These are phyloP conservation scores for Heliopora coerulea DNA, from an alignment of 92 coral and sea anemone genomes.

Conservation along the genomic window DNA sequence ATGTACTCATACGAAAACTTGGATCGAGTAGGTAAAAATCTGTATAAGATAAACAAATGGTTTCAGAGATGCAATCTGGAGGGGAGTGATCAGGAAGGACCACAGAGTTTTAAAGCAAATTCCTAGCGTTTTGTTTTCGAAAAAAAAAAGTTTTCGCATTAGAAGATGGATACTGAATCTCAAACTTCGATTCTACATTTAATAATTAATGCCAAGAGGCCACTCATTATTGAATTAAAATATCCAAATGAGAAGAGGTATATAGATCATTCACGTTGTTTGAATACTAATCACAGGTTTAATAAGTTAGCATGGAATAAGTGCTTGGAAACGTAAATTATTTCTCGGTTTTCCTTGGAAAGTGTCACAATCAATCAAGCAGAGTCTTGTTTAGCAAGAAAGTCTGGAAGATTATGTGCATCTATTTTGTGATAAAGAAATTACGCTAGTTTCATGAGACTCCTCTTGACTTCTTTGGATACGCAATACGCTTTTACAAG, in stretches of 20 bases:
- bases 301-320: too few relatives aligned
- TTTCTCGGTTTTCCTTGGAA: too few relatives aligned
- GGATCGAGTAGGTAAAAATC: slow-evolving; percentile 30
- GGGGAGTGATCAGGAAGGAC: not conserved
- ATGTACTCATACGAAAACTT: slow-evolving; percentile 40
- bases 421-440: too few relatives aligned
- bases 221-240: not conserved
- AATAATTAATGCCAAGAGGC: not conserved
- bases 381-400: too few relatives aligned
- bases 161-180: not conserved
- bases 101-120: not conserved
- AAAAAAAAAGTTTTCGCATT: not conserved
- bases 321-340: too few relatives aligned
- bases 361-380: too few relatives aligned
- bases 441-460: too few relatives aligned
- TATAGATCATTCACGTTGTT: too few relatives aligned
- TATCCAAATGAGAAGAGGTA: not conserved
- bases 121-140: not conserved
- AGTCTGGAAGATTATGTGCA: too few relatives aligned
- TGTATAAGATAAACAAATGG: slow-evolving; percentile 35
- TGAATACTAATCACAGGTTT: too few relatives aligned
- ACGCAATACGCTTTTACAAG: too few relatives aligned
- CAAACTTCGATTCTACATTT: not conserved
- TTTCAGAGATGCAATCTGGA: slow-evolving; percentile 35
- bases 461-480: too few relatives aligned